Base-by-base conservation (phyloP, 2,113 vertebrate species). In the Penelope pileata region DNA sequence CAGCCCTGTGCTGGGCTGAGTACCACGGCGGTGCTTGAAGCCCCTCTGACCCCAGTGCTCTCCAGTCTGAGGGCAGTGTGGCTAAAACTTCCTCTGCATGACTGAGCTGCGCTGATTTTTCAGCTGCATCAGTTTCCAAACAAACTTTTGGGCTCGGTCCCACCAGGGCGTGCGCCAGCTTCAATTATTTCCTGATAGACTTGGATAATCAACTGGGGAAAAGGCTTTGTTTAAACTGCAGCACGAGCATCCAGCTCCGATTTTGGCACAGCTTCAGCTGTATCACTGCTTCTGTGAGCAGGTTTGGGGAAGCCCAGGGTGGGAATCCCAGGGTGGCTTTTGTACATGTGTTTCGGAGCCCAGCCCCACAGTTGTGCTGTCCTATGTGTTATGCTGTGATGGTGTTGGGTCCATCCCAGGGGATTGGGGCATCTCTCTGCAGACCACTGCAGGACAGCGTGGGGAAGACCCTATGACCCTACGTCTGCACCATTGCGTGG, bases 171-270 rank as follows among this genome's bases (percentile, higher is more conserved):
- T 93, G 91, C 0, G 7, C 82, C 79, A 90, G 59, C 79, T 88
- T 84, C 68, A 90, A 90, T 86, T 51, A 36, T 83, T 96, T 92
- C 91, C 91, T 88, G 86, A n/a, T 24, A 86, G 83, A 27, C 50
- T 79, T 83, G 81, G 50, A 60, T 51, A 68, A n/a, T 58, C 62
- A 93, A 22, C 53, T 47, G n/a, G 1, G 16, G 40, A 34, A 70
- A 76, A 86, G 40, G 45, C 64, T 88, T 92, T 79, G 67, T 92
- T 93, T 83, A 66, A 74, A 14, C 26, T 8, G 0, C 38, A 38
- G 45, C n/a, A 42, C 1, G 6, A 81, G 60, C 2, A 4, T 54
- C 53, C 66, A 69, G 67, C 42, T 43, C 80, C 68, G 80, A 10
- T 51, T 50, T 87, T 93, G 88, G 85, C 74, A 42, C 3, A 0